These are phyloP conservation scores for Theodoxus fluviatilis DNA, from an alignment of 2,888 invertebrate species.

Conservation along the genomic window DNA sequence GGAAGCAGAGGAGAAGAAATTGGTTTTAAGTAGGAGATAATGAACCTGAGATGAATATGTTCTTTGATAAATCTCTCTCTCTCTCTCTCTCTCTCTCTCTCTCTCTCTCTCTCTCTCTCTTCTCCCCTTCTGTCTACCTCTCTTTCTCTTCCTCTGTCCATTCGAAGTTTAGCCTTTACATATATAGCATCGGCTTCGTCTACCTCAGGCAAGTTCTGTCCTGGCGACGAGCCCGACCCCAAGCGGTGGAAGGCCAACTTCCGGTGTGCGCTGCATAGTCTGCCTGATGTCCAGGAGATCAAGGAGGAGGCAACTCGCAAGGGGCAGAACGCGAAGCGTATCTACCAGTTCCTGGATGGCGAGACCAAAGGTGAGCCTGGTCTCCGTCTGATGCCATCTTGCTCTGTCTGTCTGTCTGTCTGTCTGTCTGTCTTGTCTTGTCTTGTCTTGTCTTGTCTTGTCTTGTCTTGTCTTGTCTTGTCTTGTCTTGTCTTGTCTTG, in stretches of 20 bases:
- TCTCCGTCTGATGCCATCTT: too few relatives aligned
- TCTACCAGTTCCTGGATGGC: slow-evolving; percentile 48
- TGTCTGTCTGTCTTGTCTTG: too few relatives aligned
- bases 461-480: too few relatives aligned
- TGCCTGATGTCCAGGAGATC: slow-evolving; percentile 47
- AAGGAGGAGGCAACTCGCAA: slow-evolving; percentile 24
- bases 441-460: too few relatives aligned
- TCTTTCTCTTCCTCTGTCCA: not conserved
- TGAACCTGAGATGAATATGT: too few relatives aligned
- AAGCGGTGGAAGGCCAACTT: slow-evolving; percentile 61
- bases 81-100: slow-evolving; percentile 8
- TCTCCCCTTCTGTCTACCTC: not conserved
- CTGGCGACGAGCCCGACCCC: slow-evolving; percentile 35
- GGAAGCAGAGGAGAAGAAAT: too few relatives aligned
- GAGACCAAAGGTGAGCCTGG: slow-evolving; percentile 1
- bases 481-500: too few relatives aligned
- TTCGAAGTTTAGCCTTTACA: too few relatives aligned
- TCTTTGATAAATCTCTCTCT: not conserved
- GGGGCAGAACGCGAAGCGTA: slow-evolving; percentile 51
- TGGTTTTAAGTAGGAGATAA: too few relatives aligned
- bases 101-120: not conserved
- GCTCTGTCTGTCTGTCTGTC: too few relatives aligned
- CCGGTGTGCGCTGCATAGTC: slow-evolving; percentile 58
- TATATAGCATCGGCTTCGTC: not conserved
- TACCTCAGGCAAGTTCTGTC: slow-evolving; percentile 38